A percentile compares a stretch with the other conserved stretches of the same genome.
phyloP scores from a whole-genome alignment of 2,797 vertebrate genomes.

The Chrosomus eos region DNA sequence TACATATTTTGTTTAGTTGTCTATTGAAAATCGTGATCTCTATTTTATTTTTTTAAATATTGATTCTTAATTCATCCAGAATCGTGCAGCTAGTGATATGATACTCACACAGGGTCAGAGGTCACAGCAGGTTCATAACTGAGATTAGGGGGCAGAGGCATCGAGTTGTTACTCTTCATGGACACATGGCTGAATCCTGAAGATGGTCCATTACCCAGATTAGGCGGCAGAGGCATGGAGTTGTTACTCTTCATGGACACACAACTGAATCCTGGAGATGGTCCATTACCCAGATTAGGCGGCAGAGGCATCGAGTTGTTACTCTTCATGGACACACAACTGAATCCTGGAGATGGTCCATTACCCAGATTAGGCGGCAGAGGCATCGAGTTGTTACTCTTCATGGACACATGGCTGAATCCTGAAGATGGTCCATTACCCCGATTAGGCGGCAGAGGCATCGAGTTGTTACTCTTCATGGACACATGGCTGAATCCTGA shows the following conservation, averaged over 20 bases:
- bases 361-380: fast-evolving
- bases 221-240: fast-evolving
- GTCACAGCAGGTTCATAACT: not conserved
- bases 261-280: not conserved
- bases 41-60: not conserved
- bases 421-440: not conserved
- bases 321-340: not conserved
- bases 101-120: not conserved
- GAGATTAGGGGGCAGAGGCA: too few relatives aligned
- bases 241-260: not conserved
- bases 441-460: fast-evolving
- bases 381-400: not conserved
- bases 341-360: not conserved
- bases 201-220: too few relatives aligned
- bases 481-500: too few relatives aligned
- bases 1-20: not conserved
- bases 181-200: too few relatives aligned
- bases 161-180: too few relatives aligned
- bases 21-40: not conserved
- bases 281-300: fast-evolving
- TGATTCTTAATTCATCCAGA: not conserved
- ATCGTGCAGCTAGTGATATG: not conserved
- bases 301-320: fast-evolving
- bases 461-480: not conserved
- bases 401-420: not conserved